Evolutionary conservation across 2,888 invertebrate species (phyloP).

Genomic region (Lutraria lutraria): DNA sequence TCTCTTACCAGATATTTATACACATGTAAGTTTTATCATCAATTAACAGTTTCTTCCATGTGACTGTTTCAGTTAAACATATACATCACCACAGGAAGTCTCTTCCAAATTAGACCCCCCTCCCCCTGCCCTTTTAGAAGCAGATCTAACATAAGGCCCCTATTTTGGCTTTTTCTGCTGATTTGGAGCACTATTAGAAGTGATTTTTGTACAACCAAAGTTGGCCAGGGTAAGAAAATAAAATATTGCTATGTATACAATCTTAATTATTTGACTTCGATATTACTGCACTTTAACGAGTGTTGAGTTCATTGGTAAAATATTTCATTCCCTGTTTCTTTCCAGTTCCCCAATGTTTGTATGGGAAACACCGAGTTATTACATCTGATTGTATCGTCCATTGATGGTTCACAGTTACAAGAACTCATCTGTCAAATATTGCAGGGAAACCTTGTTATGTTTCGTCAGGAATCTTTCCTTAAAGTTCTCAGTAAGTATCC

Average conservation of each 20-base stretch:
- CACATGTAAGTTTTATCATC: slow-evolving; percentile 88
- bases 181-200: too few species aligned
- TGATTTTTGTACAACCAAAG: too few species aligned
- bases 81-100: too few species aligned
- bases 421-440: slow-evolving; percentile 96
- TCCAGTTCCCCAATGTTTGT: slow-evolving; percentile 92
- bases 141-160: too few species aligned
- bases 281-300: too few species aligned
- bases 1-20: slow-evolving; percentile 96
- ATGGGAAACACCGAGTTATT: slow-evolving; percentile 95
- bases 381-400: slow-evolving; percentile 95
- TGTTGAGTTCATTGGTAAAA: not conserved
- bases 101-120: too few species aligned
- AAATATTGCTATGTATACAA: too few species aligned
- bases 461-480: slow-evolving; percentile 87
- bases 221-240: too few species aligned
- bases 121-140: too few species aligned
- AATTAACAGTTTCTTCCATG: not conserved
- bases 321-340: not conserved
- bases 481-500: slow-evolving; percentile 87
- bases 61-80: not conserved
- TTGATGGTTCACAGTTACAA: slow-evolving; percentile 95
- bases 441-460: slow-evolving; percentile 91
- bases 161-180: too few species aligned
- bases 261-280: too few species aligned